These are phyloP conservation scores for Anarhynchus alexandrinus DNA, from an alignment of 2,113 vertebrate genomes.

Conservation along the genomic window DNA sequence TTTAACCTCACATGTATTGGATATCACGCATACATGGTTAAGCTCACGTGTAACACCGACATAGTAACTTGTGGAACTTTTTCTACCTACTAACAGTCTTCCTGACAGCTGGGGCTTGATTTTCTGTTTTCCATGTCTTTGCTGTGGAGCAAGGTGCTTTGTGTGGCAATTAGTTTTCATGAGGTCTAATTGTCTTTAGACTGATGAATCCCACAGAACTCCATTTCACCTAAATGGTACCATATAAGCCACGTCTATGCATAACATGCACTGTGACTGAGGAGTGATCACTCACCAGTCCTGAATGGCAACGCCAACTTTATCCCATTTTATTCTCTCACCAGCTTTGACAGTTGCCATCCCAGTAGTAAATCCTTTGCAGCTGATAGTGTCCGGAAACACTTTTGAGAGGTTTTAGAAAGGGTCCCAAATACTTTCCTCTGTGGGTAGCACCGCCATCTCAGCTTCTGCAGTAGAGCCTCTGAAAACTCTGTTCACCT, in stretches of 20 bases:
- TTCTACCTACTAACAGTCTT: not conserved
- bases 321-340: not conserved
- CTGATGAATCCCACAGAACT: not conserved
- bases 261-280: not conserved
- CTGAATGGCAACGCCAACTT: not conserved
- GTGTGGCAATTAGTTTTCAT: not conserved
- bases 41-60: not conserved
- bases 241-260: rapidly evolving
- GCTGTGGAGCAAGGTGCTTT: not conserved
- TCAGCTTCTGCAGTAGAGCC: not conserved
- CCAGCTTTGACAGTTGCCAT: not conserved
- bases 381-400: not conserved
- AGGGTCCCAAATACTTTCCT: not conserved
- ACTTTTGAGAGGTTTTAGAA: not conserved
- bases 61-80: not conserved
- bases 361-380: not conserved
- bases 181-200: not conserved
- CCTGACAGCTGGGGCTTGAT: not conserved
- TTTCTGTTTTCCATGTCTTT: not conserved
- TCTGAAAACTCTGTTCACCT: not conserved
- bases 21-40: not conserved
- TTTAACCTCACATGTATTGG: not conserved
- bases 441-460: not conserved
- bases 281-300: not conserved
- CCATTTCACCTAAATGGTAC: not conserved